Evolutionary conservation across 2,797 vertebrate genomes (phyloP).

Genomic region (Acestrorhynchus altus): DNA sequence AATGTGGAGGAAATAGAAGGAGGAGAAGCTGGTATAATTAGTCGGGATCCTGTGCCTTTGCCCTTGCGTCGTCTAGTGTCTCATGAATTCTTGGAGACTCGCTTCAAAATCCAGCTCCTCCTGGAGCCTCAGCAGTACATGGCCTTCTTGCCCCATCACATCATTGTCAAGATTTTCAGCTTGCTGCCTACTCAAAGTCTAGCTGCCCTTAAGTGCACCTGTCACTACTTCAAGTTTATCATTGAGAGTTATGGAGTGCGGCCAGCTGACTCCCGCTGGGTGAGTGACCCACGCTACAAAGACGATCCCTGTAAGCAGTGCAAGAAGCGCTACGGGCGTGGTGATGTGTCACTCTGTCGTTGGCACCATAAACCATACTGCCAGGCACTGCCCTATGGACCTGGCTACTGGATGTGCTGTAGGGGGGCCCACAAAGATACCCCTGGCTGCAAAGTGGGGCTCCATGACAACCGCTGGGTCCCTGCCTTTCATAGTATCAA

Average conservation of each 20-base stretch:
- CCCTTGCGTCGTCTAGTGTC: slow-evolving; percentile 80
- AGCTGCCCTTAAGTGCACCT: slow-evolving; percentile 93
- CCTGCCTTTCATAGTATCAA: slow-evolving; percentile 91
- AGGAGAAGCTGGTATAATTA: slow-evolving; percentile 4
- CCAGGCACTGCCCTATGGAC: slow-evolving; percentile 92
- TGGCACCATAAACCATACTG: slow-evolving; percentile 98
- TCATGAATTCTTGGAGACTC: slow-evolving; percentile 87
- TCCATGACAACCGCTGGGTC: slow-evolving; percentile 98
- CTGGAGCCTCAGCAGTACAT: slow-evolving; percentile 92
- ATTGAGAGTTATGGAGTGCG: slow-evolving; percentile 91
- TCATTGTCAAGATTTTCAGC: slow-evolving; percentile 88
- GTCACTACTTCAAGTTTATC: slow-evolving; percentile 90
- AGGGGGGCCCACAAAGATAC: slow-evolving; percentile 85
- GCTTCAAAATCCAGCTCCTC: slow-evolving; percentile 92
- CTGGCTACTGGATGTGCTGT: slow-evolving; percentile 98
- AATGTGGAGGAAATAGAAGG: slow-evolving; percentile 1
- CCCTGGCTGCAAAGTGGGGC: slow-evolving; percentile 92
- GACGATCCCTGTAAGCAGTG: slow-evolving; percentile 98
- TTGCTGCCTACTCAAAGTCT: slow-evolving; percentile 90
- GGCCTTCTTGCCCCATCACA: slow-evolving; percentile 89
- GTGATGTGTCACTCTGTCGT: slow-evolving; percentile 93
- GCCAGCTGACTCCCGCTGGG: slow-evolving; percentile 94
- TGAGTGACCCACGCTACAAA: slow-evolving; percentile 91
- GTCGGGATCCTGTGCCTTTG: slow-evolving; percentile 64
- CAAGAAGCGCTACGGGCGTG: slow-evolving; percentile 87